Base-by-base conservation (phyloP, 2,113 vertebrate species). In the Nothobranchius kuhntae region DNA sequence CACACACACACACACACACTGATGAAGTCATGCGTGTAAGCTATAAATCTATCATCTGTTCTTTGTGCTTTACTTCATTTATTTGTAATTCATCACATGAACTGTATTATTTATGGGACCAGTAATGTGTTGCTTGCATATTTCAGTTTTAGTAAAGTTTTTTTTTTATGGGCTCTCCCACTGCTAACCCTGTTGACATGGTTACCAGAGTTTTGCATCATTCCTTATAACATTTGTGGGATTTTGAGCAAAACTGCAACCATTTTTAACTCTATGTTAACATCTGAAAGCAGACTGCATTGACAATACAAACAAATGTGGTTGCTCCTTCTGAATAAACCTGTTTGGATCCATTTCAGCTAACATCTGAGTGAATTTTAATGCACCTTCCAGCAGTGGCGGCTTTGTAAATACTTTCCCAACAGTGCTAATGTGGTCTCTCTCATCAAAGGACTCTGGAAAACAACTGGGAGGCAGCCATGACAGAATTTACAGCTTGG, bases 401-500 rank as follows among this genome's bases (percentile, higher is more conserved):
- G 5, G 61, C 13, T 63, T 63, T 63, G 6, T 52, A 48, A 26
- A 17, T 26, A 26, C 40, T 17, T 51, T 51, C n/a, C n/a, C 48
- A 21, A 14, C 21, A 17, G 48, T 9, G 8, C 48, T 10, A 21
- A 7, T 51, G n/a, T 51, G 48, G 48, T 51, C 48, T 51, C 48
- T 21, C 21, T 46, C 13, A 21, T 60, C 57, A 14, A 30, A 30
- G 21, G 13, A 9, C 11, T 26, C 17, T 44, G 9, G 57, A 60
- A 55, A 58, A 21, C 38, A 58, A 58, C 55, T 44, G 55, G 38
- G n/a, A 13, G 54, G 55, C 55, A 13, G 48, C n/a, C n/a, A 21
- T 9, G 47, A 50, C 5, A 7, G n/a, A 47, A 36, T 38, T 53
- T 53, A 0, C 46, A 51, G 15, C 0, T 2, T 52, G 46, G 47